These are phyloP conservation scores for Erethizon dorsatum DNA, from an alignment of 2,797 vertebrate genomes.

Conservation along the genomic window DNA sequence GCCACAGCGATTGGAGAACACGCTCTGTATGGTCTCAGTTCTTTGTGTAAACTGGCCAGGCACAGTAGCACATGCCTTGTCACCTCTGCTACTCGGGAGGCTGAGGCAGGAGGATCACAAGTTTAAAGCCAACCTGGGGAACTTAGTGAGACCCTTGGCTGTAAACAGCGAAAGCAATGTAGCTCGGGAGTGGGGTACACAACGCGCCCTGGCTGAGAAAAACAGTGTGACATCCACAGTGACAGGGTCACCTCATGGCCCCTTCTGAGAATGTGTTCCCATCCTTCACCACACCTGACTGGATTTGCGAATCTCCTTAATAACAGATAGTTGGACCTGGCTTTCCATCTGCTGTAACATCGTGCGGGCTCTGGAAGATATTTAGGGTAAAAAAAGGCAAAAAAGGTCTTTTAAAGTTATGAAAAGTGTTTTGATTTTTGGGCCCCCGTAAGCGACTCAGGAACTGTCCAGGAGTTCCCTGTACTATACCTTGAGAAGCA, in stretches of 20 bases:
- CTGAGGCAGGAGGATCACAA: too few species aligned
- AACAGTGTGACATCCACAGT: neutral
- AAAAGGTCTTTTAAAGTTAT: neutral
- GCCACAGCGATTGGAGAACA: neutral
- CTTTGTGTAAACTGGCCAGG: neutral
- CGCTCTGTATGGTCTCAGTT: neutral
- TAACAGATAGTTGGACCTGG: neutral
- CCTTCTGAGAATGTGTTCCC: too few species aligned
- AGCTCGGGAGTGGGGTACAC: too few species aligned
- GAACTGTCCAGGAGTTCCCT: neutral
- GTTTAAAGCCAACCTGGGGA: neutral
- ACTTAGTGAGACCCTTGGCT: too few species aligned
- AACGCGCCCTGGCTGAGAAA: too few species aligned
- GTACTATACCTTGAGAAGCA: neutral
- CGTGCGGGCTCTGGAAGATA: conserved; percentile 53
- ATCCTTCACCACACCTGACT: too few species aligned
- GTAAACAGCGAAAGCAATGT: too few species aligned
- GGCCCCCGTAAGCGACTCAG: neutral
- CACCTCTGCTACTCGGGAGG: too few species aligned
- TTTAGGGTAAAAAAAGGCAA: neutral
- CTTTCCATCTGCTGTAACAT: neutral
- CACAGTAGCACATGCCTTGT: too few species aligned
- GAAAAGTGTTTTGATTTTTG: conserved; percentile 35
- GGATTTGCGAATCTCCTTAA: too few species aligned
- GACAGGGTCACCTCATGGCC: neutral